Conservation (phyloP, 2,888 invertebrate genomes). For the Omphaloscelis lunosa region DNA sequence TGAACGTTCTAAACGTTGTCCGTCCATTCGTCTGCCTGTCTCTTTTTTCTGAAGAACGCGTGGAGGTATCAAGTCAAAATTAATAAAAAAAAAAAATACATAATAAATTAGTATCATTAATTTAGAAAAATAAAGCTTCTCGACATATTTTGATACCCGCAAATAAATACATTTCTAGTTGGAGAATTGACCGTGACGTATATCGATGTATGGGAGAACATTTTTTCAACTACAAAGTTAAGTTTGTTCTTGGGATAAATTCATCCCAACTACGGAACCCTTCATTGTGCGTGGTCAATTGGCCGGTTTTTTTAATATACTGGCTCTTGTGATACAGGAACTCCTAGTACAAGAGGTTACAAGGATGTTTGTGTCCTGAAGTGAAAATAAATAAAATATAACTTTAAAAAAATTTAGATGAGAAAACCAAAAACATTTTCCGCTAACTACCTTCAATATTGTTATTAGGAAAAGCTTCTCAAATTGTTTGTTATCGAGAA, state of each 20-base stretch:
- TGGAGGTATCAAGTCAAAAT: background rate
- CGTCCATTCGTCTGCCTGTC: no score
- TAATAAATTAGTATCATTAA: no score
- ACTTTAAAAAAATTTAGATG: background rate
- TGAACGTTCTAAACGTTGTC: no score
- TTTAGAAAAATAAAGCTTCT: background rate
- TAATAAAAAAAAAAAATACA: no score
- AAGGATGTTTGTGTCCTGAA: background rate
- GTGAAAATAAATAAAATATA: background rate
- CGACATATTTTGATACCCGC: no score
- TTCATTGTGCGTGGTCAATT: no score
- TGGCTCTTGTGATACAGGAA: background rate
- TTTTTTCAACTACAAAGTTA: background rate
- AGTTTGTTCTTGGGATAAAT: no score
- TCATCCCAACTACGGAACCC: no score
- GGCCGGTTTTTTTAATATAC: background rate
- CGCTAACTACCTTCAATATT: background rate
- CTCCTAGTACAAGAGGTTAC: background rate
- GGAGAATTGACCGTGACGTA: background rate
- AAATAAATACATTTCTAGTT: background rate
- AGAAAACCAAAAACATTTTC: background rate
- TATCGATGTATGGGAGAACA: background rate
- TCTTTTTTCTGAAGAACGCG: background rate
- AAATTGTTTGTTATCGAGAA: conserved; percentile 47
- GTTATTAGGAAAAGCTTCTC: conserved; percentile 18